phyloP scores from a whole-genome alignment of 2,888 invertebrate genomes.

The Epinotia nisella region DNA sequence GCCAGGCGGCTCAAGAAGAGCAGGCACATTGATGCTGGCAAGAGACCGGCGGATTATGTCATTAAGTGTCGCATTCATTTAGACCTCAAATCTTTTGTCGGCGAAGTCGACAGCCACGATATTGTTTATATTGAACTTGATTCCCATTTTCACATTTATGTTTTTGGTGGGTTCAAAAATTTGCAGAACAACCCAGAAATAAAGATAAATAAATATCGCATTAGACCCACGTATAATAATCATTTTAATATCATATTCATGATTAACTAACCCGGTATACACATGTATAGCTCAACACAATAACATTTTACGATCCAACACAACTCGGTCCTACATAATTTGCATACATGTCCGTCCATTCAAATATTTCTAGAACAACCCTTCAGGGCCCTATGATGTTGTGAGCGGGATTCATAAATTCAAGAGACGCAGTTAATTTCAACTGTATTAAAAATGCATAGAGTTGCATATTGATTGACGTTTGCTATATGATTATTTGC shows the following conservation, averaged over 20 bases:
- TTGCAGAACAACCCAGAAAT: too few species aligned
- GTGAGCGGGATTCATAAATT: slow-evolving; percentile 32
- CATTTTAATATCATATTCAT: neutral
- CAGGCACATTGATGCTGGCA: too few species aligned
- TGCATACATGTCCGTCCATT: slow-evolving; percentile 20
- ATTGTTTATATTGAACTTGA: too few species aligned
- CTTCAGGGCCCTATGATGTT: slow-evolving; percentile 27
- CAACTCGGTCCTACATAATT: slow-evolving; percentile 27
- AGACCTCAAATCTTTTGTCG: too few species aligned
- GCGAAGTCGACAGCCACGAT: too few species aligned
- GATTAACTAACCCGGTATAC: slow-evolving; percentile 5
- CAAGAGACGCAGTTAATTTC: neutral
- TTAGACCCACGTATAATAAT: too few species aligned
- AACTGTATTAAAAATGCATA: slow-evolving; percentile 7
- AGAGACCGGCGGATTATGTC: too few species aligned
- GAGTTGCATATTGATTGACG: neutral
- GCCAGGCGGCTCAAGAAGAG: too few species aligned
- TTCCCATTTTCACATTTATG: too few species aligned
- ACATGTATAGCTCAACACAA: slow-evolving; percentile 7
- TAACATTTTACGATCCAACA: slow-evolving; percentile 28
- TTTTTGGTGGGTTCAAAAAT: too few species aligned
- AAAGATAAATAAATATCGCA: too few species aligned
- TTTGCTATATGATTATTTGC: slow-evolving; percentile 1
- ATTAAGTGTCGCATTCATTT: too few species aligned
- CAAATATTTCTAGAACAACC: slow-evolving; percentile 35